phyloP scores from a whole-genome alignment of 1,140 invertebrate genomes.

The Probaryconus sp. region DNA sequence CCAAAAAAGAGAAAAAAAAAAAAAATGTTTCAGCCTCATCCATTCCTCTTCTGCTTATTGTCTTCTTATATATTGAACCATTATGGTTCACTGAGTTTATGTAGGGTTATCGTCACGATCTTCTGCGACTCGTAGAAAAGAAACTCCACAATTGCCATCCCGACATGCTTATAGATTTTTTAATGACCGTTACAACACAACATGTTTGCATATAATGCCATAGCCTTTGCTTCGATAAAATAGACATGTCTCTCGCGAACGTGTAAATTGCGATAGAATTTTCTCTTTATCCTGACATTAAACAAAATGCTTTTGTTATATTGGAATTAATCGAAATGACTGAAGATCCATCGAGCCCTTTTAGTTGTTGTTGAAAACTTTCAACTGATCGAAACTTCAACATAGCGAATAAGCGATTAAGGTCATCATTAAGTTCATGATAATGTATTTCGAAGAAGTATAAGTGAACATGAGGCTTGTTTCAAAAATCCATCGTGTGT shows the following conservation, averaged over 20 bases:
- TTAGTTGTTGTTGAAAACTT: slow-evolving; percentile 41
- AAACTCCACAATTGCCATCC: no score
- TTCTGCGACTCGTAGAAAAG: slow-evolving; percentile 4
- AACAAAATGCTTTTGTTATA: no score
- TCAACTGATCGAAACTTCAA: slow-evolving; percentile 37
- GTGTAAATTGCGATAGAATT: no score
- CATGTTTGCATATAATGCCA: background rate
- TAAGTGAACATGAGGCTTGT: slow-evolving; percentile 17
- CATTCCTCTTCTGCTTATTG: background rate
- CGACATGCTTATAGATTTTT: no score
- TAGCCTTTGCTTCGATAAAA: no score
- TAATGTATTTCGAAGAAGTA: slow-evolving; percentile 18
- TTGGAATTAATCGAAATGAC: slow-evolving; percentile 1
- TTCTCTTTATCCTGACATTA: no score
- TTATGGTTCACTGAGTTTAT: slow-evolving; percentile 4
- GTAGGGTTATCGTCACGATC: slow-evolving; percentile 30
- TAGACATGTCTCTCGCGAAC: no score
- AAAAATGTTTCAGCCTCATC: background rate
- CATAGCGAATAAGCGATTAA: slow-evolving; percentile 23
- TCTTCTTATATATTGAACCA: slow-evolving; percentile 25
- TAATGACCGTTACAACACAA: background rate
- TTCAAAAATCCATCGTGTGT: no score
- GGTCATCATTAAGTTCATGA: slow-evolving; percentile 23
- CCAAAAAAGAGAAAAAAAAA: slow-evolving; percentile 7
- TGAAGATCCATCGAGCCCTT: slow-evolving; percentile 9